These are phyloP conservation scores for Apus apus DNA, from an alignment of 2,113 vertebrate genomes.

Conservation along the genomic window DNA sequence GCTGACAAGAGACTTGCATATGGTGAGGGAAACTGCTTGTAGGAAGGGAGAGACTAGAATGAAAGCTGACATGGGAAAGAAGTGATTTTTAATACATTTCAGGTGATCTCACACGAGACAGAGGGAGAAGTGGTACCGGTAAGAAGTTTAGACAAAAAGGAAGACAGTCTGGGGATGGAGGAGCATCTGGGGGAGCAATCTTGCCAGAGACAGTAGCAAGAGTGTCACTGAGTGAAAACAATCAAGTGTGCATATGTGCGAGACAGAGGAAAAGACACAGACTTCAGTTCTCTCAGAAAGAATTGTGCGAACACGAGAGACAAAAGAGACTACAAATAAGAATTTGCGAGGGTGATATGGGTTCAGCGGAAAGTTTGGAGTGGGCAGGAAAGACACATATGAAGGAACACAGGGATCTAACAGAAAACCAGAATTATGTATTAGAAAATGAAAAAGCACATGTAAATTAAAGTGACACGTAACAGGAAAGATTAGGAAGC, in stretches of 20 bases:
- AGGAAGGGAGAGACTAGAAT: not conserved
- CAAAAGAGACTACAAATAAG: not conserved
- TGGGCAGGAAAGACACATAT: not conserved
- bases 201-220: not conserved
- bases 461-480: not conserved
- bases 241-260: not conserved
- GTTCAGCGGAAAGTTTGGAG: conserved; percentile 24
- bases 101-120: not conserved
- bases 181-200: not conserved
- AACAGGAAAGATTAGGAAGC: not conserved
- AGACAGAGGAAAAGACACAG: not conserved
- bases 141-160: not conserved
- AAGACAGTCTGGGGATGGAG: not conserved
- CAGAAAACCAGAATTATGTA: not conserved
- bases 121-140: not conserved
- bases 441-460: not conserved
- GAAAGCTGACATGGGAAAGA: not conserved
- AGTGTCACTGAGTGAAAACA: not conserved
- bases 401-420: not conserved
- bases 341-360: not conserved
- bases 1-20: not conserved
- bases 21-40: not conserved
- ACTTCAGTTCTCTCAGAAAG: not conserved
- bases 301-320: not conserved
- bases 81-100: not conserved